These are phyloP conservation scores for Galeruca laticollis DNA, from an alignment of 2,888 invertebrate species.

Conservation along the genomic window DNA sequence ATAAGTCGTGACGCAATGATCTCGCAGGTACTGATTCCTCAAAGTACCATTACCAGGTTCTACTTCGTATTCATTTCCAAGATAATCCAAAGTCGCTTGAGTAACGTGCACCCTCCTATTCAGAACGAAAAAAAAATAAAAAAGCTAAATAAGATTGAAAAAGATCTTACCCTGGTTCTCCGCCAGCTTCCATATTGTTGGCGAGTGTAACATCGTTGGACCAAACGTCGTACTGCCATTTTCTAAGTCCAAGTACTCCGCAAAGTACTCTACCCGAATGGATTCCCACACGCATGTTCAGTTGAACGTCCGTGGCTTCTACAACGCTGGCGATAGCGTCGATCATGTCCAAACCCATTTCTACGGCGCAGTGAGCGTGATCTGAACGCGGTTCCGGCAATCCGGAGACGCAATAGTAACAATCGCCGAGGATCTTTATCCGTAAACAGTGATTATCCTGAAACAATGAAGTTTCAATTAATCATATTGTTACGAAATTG, in stretches of 20 bases:
- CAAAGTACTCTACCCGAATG: slow-evolving; percentile 92
- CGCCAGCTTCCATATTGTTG: slow-evolving; percentile 91
- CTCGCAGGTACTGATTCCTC: slow-evolving; percentile 84
- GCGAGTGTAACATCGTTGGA: slow-evolving; percentile 92
- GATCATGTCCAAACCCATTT: slow-evolving; percentile 89
- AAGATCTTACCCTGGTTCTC: slow-evolving; percentile 86
- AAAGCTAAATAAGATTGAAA: no score
- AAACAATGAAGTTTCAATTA: slow-evolving; percentile 52
- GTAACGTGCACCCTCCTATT: slow-evolving; percentile 85
- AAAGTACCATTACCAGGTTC: slow-evolving; percentile 89
- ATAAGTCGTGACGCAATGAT: slow-evolving; percentile 88
- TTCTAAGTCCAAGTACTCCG: slow-evolving; percentile 88
- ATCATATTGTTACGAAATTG: no score
- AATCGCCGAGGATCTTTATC: slow-evolving; percentile 90
- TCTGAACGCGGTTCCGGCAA: slow-evolving; percentile 91
- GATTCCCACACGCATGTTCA: slow-evolving; percentile 94
- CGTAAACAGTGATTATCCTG: slow-evolving; percentile 87
- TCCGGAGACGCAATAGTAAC: slow-evolving; percentile 94
- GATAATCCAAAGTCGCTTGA: slow-evolving; percentile 84
- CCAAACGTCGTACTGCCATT: slow-evolving; percentile 97
- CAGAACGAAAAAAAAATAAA: slow-evolving; percentile 47
- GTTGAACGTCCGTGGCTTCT: slow-evolving; percentile 91
- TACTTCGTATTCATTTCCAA: slow-evolving; percentile 91
- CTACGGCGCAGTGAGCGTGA: slow-evolving; percentile 92
- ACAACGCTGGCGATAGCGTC: slow-evolving; percentile 89